These are phyloP conservation scores for Dendrocopos noguchii DNA, from an alignment of 2,113 vertebrate species.

Conservation along the genomic window DNA sequence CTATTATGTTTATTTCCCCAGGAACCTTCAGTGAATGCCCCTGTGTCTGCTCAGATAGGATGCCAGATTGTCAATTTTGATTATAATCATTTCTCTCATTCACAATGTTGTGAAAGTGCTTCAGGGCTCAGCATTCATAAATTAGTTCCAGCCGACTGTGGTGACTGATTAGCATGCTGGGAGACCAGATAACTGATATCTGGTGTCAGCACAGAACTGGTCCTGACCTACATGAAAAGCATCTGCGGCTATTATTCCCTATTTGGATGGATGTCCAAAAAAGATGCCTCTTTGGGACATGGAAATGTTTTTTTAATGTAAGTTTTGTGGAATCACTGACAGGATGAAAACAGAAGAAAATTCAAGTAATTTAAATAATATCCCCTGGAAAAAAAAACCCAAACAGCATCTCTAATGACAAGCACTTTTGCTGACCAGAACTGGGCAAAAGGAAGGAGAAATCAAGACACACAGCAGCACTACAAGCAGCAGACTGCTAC, in stretches of 20 bases:
- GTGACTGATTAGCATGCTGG: constrained; percentile 65
- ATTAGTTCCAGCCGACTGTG: constrained; percentile 69
- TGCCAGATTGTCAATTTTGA: constrained; percentile 69
- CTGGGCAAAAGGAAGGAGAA: not conserved
- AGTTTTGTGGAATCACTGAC: not conserved
- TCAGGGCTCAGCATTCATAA: constrained; percentile 63
- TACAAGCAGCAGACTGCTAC: not conserved
- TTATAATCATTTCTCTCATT: constrained; percentile 55
- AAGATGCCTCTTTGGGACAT: not conserved
- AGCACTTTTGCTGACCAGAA: not conserved
- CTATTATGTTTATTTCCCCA: constrained; percentile 59
- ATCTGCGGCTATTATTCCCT: not conserved
- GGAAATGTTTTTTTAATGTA: not conserved
- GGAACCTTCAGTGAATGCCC: constrained; percentile 34
- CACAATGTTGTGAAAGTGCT: constrained; percentile 50
- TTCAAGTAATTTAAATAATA: not conserved
- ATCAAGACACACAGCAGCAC: not conserved
- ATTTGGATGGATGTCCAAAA: not conserved
- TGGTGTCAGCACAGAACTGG: constrained; percentile 55
- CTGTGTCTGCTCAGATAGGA: constrained; percentile 34
- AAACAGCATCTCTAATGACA: not conserved
- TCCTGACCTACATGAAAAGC: constrained; percentile 55
- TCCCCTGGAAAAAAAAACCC: too few species aligned
- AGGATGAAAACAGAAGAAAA: not conserved
- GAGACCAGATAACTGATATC: constrained; percentile 65